These are phyloP conservation scores for Xylota sylvarum DNA, from an alignment of 2,888 invertebrate species.

Conservation along the genomic window DNA sequence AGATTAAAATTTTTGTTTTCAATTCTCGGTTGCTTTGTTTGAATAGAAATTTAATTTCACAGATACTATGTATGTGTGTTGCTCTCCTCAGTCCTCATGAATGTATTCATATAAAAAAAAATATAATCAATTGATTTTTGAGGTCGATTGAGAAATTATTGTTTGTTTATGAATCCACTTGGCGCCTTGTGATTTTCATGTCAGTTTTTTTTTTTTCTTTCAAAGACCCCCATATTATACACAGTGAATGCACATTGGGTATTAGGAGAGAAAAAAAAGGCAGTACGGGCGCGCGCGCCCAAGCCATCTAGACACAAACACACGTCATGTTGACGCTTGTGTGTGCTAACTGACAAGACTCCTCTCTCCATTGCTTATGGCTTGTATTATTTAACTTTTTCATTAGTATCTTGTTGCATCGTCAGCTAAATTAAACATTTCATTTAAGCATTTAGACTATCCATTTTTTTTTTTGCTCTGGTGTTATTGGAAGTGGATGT, in stretches of 20 bases:
- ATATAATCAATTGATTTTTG: conserved; percentile 77
- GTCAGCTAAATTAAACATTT: conserved; percentile 73
- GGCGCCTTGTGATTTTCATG: conserved; percentile 84
- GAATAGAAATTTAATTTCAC: conserved; percentile 63
- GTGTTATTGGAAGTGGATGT: conserved; percentile 17
- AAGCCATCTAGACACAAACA: conserved; percentile 72
- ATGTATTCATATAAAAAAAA: conserved; percentile 75
- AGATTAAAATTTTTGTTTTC: conserved; percentile 35
- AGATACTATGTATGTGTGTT: conserved; percentile 47
- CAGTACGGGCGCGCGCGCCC: conserved; percentile 52
- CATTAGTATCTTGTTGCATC: conserved; percentile 79
- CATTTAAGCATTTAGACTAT: conserved; percentile 59
- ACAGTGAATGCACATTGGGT: conserved; percentile 52
- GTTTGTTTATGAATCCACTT: conserved; percentile 84
- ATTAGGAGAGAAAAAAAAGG: conserved; percentile 34
- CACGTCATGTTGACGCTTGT: conserved; percentile 62
- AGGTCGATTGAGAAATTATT: conserved; percentile 79
- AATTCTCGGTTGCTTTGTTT: conserved; percentile 58
- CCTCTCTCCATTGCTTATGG: conserved; percentile 45
- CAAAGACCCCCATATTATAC: conserved; percentile 47
- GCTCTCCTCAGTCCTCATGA: conserved; percentile 60
- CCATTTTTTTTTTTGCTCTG: conserved; percentile 6
- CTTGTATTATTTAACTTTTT: conserved; percentile 80
- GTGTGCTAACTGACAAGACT: conserved; percentile 69
- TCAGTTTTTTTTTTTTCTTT: conserved; percentile 29